Conservation (phyloP, 2,888 invertebrate genomes). For the Leptodirus hochenwartii region DNA sequence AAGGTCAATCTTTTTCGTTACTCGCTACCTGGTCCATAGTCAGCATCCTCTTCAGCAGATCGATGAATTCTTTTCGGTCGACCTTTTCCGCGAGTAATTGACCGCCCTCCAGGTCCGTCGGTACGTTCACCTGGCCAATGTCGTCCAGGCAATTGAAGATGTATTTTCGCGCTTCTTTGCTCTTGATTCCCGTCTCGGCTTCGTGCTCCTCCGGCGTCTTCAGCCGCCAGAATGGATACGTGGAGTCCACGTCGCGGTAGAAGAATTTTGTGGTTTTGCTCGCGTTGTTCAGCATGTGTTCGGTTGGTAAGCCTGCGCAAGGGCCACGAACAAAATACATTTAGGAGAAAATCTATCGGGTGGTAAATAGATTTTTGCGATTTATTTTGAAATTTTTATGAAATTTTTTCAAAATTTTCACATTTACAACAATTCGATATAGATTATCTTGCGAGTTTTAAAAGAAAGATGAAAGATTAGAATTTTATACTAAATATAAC, state of each 20-base stretch:
- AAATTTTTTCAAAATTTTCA: background rate
- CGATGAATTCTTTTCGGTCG: slow-evolving; percentile 93
- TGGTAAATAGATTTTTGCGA: background rate
- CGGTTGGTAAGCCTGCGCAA: slow-evolving; percentile 71
- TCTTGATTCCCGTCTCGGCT: slow-evolving; percentile 91
- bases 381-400: slow-evolving; percentile 4
- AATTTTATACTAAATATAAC: too few species aligned
- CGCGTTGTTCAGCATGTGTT: slow-evolving; percentile 92
- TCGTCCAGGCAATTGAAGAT: slow-evolving; percentile 99
- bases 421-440: too few species aligned
- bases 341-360: background rate
- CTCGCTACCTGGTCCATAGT: slow-evolving; percentile 92
- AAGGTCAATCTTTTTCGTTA: too few species aligned
- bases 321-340: too few species aligned
- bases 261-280: slow-evolving; percentile 98
- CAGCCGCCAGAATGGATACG: slow-evolving; percentile 68
- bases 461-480: too few species aligned
- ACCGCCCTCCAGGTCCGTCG: slow-evolving; percentile 92
- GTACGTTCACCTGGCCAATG: slow-evolving; percentile 91
- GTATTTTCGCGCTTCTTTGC: slow-evolving; percentile 98
- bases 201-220: slow-evolving; percentile 98
- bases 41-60: slow-evolving; percentile 93
- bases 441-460: too few species aligned
- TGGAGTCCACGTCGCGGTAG: slow-evolving; percentile 85
- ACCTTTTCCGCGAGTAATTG: slow-evolving; percentile 94